Evolutionary conservation across 2,888 invertebrate species (phyloP).

Genomic region (Shargacucullia verbasci): DNA sequence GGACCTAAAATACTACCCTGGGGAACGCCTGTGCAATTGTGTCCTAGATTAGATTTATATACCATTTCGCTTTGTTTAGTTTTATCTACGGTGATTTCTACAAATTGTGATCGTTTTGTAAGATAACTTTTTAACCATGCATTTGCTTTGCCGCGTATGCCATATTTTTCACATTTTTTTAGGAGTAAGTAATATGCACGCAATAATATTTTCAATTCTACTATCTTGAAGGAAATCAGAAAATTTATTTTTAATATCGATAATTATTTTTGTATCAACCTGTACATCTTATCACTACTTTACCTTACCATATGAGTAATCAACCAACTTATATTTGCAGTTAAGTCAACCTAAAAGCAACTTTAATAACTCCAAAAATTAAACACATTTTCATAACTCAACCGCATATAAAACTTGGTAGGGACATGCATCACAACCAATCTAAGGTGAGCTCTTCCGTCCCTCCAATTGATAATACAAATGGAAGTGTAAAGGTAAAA

Average conservation of each 20-base stretch:
- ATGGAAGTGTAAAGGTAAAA: conserved; percentile 41
- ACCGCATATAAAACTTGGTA: conserved; percentile 48
- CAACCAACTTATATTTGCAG: conserved; percentile 63
- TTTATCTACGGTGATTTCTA: too few species aligned
- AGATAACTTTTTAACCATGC: too few species aligned
- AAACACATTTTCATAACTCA: conserved; percentile 35
- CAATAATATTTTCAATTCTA: background rate
- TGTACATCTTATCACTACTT: conserved; percentile 83
- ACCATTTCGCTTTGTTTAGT: too few species aligned
- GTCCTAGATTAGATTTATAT: too few species aligned
- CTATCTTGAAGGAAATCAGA: background rate
- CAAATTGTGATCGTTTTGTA: too few species aligned
- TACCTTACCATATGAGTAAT: conserved; percentile 76
- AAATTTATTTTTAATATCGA: conserved; percentile 15
- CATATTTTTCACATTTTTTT: too few species aligned
- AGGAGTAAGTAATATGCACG: background rate
- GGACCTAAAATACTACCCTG: too few species aligned
- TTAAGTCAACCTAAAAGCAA: conserved; percentile 24
- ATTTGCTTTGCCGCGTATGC: too few species aligned
- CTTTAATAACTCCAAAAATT: conserved; percentile 38
- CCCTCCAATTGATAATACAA: conserved; percentile 47
- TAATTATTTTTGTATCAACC: conserved; percentile 58
- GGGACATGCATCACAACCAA: conserved; percentile 55
- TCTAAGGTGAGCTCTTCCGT: conserved; percentile 60
- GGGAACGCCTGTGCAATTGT: too few species aligned